These are phyloP conservation scores for Mystacornis crossleyi DNA, from an alignment of 2,113 vertebrate species.

Conservation along the genomic window DNA sequence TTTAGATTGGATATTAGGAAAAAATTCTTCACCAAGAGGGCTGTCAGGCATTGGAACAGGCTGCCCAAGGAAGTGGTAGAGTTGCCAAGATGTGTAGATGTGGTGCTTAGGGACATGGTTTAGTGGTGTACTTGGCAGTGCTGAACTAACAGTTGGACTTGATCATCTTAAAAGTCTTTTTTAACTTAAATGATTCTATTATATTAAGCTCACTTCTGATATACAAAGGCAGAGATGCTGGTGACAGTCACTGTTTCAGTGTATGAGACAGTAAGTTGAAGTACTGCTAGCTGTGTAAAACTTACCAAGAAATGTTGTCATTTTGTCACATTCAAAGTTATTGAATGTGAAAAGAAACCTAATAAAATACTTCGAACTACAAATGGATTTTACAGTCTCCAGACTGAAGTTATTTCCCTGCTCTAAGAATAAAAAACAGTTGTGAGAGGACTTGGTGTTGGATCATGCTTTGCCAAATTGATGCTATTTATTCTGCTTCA, in stretches of 20 bases:
- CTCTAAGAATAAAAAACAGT: background rate
- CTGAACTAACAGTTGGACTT: background rate
- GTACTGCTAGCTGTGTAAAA: background rate
- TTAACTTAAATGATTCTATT: background rate
- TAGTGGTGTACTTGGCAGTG: background rate
- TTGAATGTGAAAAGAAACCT: background rate
- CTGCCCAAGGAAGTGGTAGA: background rate
- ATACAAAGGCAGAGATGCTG: background rate
- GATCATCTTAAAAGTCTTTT: background rate
- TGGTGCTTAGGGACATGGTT: background rate
- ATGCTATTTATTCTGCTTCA: constrained; percentile 3
- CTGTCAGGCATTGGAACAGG: background rate
- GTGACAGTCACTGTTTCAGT: background rate
- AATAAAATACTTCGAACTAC: background rate
- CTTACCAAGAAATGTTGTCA: background rate
- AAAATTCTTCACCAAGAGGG: background rate
- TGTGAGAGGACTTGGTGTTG: background rate
- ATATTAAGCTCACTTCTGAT: background rate
- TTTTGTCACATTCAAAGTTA: background rate
- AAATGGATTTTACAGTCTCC: background rate
- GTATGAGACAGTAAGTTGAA: background rate
- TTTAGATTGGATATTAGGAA: background rate
- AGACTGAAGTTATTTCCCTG: background rate
- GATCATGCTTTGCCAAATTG: background rate
- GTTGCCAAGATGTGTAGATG: background rate